phyloP scores from a whole-genome alignment of 2,888 invertebrate genomes.

The Alcis repandata region DNA sequence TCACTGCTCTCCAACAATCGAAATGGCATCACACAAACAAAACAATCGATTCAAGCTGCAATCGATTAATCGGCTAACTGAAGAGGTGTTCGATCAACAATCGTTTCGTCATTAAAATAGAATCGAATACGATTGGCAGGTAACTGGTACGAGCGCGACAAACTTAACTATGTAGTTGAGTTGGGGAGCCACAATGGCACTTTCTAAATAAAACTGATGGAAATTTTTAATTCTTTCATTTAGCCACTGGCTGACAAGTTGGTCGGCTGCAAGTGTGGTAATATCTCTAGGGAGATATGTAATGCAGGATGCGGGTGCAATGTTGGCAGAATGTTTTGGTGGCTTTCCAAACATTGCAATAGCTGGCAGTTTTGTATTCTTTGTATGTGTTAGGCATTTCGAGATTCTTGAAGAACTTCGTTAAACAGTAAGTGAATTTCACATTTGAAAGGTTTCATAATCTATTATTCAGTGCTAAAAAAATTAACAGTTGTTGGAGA shows the following conservation, averaged over 20 bases:
- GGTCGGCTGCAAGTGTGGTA: conserved; percentile 20
- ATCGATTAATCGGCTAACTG: conserved; percentile 38
- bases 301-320: conserved; percentile 48
- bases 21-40: conserved; percentile 34
- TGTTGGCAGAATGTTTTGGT: conserved; percentile 52
- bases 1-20: conserved; percentile 18
- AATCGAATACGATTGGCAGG: not conserved
- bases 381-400: conserved; percentile 12
- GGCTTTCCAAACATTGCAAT: conserved; percentile 49
- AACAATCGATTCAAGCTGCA: conserved; percentile 34
- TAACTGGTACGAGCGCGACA: not conserved
- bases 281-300: conserved; percentile 51
- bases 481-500: no score
- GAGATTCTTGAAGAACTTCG: conserved; percentile 9
- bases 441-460: conserved; percentile 1
- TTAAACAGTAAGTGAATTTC: no score
- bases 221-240: not conserved
- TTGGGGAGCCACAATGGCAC: not conserved
- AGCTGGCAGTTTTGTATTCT: conserved; percentile 39
- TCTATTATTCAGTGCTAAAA: no score
- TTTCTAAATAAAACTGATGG: not conserved
- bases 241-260: not conserved
- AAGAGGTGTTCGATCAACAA: conserved; percentile 40
- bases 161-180: not conserved
- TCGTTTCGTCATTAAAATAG: conserved; percentile 45